Base-by-base conservation (phyloP, 2,888 invertebrate species). In the Matsumyia berberina region DNA sequence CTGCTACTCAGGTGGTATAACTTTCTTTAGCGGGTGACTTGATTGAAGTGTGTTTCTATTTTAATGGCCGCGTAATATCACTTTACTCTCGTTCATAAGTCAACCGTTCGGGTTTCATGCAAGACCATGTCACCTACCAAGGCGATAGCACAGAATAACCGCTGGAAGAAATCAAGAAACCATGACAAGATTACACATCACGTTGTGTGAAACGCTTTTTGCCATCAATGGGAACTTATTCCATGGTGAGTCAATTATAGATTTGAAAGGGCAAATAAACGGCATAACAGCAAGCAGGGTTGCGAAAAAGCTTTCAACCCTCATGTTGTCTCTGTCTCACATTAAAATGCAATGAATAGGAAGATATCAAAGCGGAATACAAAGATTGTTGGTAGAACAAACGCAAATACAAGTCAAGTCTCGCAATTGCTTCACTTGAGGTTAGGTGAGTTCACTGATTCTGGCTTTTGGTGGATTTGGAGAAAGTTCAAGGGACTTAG, bases 131-230 rank as follows among this genome's bases (percentile, higher is more conserved):
- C 51, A 51, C 29, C 51, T 6, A 51, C 7, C 2, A 5, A 3
- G n/a, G n/a, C 4, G 4, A 24, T 24, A 29, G n/a, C 12, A 51
- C 51, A 46, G 5, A 39, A 39, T 3, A n/a, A 35, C 29, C 5
- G 7, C 12, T 9, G 55, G 15, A 55, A 19, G 31, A 29, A 44
- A 15, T 44, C 60, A 60, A 8, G 17, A 44, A 60, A 5, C 58
- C 39, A 5, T 15, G 24, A 15, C 24, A 37, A 29, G 58, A 37
- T 39, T 60, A 19, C 60, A 33, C 44, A 33, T 62, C 62, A 62
- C 62, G 62, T 62, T 62, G 31, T 19, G 46, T 11, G 11, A 46
- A 62, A 46, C 17, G 62, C 17, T 62, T 62, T 35, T 15, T n/a
- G 6, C 2, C 6, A 33, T 8, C 19, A 2, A 11, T 35, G 12